A percentile compares a stretch with the other conserved stretches of the same genome.
These are phyloP conservation scores for Argyra leucocephala DNA, from an alignment of 2,888 invertebrate genomes.

Conservation along the genomic window DNA sequence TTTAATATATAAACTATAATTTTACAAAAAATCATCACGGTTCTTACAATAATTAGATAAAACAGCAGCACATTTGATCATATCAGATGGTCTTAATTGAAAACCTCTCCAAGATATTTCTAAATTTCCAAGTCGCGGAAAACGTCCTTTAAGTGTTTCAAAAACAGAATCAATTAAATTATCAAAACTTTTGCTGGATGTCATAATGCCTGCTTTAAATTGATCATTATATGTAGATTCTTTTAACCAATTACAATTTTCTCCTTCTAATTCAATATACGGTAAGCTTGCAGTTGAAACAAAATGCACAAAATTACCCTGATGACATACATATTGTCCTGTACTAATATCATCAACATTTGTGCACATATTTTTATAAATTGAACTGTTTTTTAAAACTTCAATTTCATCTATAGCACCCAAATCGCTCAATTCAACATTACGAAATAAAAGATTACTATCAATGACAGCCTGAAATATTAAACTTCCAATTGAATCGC, in stretches of 20 bases:
- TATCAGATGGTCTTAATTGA: constrained; percentile 4
- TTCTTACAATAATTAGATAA: constrained; percentile 1
- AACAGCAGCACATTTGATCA: background rate
- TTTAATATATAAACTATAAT: too few relatives aligned
- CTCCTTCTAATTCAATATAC: background rate
- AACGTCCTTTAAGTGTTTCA: background rate
- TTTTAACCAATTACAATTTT: constrained; percentile 6
- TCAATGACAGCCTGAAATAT: background rate
- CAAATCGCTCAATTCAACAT: background rate
- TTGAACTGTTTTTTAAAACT: background rate
- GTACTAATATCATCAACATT: constrained; percentile 1
- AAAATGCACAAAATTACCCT: background rate
- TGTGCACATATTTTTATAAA: background rate
- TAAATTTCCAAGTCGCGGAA: background rate
- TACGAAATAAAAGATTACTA: background rate
- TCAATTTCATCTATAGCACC: background rate
- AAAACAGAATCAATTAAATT: background rate
- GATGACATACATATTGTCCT: background rate
- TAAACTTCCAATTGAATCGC: constrained; percentile 4
- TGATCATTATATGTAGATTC: background rate
- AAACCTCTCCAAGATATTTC: background rate
- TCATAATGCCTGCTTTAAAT: background rate
- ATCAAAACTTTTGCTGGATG: background rate
- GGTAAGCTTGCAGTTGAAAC: background rate
- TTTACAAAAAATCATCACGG: background rate